Evolutionary conservation across 2,113 vertebrate genomes (phyloP).

Genomic region (Sander vitreus): DNA sequence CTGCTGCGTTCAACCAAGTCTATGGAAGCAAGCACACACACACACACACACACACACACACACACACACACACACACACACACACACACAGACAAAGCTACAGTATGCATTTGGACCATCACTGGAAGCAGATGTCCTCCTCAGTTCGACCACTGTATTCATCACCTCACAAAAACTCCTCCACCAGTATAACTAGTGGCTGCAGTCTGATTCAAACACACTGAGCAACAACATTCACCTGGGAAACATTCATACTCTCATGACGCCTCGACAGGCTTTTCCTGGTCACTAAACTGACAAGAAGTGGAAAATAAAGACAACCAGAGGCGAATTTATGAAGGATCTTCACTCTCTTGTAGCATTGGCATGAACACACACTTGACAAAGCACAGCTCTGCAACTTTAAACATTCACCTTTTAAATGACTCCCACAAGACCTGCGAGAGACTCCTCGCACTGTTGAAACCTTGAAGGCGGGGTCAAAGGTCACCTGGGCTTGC

Average conservation of each 20-base stretch:
- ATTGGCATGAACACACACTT: conserved; percentile 36
- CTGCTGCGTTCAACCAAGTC: conserved; percentile 30
- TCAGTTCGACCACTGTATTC: conserved; percentile 58
- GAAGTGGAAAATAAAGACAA: background rate
- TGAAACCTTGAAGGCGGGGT: conserved; percentile 40
- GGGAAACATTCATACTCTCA: conserved; percentile 12
- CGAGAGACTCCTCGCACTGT: conserved; percentile 27
- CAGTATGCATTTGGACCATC: conserved; percentile 43
- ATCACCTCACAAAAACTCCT: conserved; percentile 33
- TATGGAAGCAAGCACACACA: conserved; percentile 38
- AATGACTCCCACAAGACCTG: conserved; percentile 23
- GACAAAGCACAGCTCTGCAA: conserved; percentile 43
- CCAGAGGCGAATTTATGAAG: conserved; percentile 37
- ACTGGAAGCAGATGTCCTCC: conserved; percentile 67
- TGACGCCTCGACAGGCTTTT: background rate
- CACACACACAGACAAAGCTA: background rate
- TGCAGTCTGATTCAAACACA: conserved; percentile 49
- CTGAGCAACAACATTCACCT: conserved; percentile 8
- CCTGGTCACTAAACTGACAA: conserved; percentile 15
- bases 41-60: conserved; percentile 30
- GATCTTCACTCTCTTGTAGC: conserved; percentile 24
- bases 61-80: conserved; percentile 33
- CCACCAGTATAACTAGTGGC: conserved; percentile 59
- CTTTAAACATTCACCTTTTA: conserved; percentile 37
- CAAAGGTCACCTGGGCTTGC: conserved; percentile 38